Evolutionary conservation across 2,888 invertebrate genomes (phyloP).

Genomic region (Synergus laeviventris): DNA sequence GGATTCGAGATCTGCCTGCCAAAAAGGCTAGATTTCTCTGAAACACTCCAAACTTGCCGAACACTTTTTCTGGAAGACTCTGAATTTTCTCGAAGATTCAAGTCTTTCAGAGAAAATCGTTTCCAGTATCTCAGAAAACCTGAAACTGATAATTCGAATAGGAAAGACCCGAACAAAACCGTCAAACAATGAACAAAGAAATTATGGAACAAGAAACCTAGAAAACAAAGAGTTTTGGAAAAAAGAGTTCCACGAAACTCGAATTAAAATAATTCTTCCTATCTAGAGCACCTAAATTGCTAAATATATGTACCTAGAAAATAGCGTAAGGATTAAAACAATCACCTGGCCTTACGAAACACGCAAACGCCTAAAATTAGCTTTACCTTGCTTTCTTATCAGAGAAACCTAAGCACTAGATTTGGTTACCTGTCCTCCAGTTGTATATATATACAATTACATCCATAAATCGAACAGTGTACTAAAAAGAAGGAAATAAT

Average conservation of each 20-base stretch:
- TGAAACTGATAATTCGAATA: neutral
- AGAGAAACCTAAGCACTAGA: constrained; percentile 7
- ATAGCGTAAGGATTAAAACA: constrained; percentile 52
- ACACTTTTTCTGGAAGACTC: neutral
- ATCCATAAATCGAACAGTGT: constrained; percentile 28
- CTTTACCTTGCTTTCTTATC: neutral
- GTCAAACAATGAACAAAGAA: constrained; percentile 41
- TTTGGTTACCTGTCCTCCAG: constrained; percentile 44
- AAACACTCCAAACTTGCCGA: neutral
- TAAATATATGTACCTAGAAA: constrained; percentile 52
- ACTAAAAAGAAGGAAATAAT: constrained; percentile 53
- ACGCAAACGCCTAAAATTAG: constrained; percentile 49
- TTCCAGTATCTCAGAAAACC: neutral
- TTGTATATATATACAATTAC: constrained; percentile 44
- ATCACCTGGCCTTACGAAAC: constrained; percentile 54
- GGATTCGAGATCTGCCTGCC: neutral
- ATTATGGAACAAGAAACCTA: constrained; percentile 3
- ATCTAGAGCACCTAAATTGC: constrained; percentile 59
- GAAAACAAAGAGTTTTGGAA: constrained; percentile 25
- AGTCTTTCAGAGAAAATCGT: neutral
- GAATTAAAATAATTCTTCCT: constrained; percentile 55
- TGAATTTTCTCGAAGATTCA: neutral
- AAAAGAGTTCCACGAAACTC: constrained; percentile 36
- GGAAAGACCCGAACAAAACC: neutral
- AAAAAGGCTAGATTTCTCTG: neutral